Base-by-base conservation (phyloP, 2,113 vertebrate species). In the Electrona antarctica region DNA sequence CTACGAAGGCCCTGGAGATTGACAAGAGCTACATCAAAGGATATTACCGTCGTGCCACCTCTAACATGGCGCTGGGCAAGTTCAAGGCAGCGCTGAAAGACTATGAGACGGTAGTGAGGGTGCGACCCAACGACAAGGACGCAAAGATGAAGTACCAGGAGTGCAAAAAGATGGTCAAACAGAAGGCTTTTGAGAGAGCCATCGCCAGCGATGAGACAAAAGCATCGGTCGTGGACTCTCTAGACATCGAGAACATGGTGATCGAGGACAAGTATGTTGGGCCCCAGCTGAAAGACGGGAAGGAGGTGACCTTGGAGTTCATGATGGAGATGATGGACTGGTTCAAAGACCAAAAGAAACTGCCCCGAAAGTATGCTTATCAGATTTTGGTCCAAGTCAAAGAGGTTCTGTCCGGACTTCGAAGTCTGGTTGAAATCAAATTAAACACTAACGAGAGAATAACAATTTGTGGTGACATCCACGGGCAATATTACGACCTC, bases 51-150 rank as follows among this genome's bases (percentile, higher is more conserved):
- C 92, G 97, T 0, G 97, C 97, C 0, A 95, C 97, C 78, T 97
- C 96, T 85, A 97, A 98, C 92, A 98, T 98, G 97, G 96, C 97
- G 0, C 91, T 98, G 88, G 96, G 97, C 74, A 97, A 98, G 88
- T 97, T 98, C 87, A 96, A 96, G 79, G 97, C 96, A 0, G 96
- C 97, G 0, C 94, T 98, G 4, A 96, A 97, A 0, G 97, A 98
- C 91, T 98, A 98, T 0, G 96, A 98, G 81, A 96, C 95, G 92
- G 97, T 97, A 68, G 96, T 97, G 33, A 93, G 91, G 76, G 97
- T 98, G 78, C 93, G 95, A 65, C 97, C 97, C 1, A 95, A 96
- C 0, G 96, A 98, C 89, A 96, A 95, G 80, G 97, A 98, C 3
- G 96, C 97, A 60, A 95, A 92, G 81, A 91, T 98, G 91, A 98